Conservation (phyloP, 2,113 vertebrate genomes). For the Irena cyanogastra region DNA sequence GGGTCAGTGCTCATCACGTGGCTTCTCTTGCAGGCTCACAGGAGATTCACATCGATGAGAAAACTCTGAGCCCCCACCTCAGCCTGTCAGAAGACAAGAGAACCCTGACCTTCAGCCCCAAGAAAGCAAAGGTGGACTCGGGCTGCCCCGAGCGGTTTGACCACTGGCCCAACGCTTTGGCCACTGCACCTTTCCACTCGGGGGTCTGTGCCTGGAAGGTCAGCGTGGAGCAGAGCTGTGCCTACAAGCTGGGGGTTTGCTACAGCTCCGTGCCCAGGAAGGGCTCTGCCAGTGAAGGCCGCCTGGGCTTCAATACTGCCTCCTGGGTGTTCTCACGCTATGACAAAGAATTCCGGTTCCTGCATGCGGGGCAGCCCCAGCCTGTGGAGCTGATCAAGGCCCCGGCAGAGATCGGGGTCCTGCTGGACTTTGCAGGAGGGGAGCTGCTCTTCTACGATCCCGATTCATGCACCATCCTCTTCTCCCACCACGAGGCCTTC, state of each 20-base stretch:
- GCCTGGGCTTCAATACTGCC: constrained; percentile 81
- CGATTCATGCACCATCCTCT: constrained; percentile 73
- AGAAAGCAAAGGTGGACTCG: constrained; percentile 70
- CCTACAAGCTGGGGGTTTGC: constrained; percentile 91
- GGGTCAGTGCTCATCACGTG: rapidly evolving
- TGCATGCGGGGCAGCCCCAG: constrained; percentile 70
- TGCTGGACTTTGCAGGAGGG: constrained; percentile 82
- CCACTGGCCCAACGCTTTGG: constrained; percentile 89
- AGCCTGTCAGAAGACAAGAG: constrained; percentile 78
- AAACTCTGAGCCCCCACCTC: constrained; percentile 82
- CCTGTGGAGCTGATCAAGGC: constrained; percentile 71
- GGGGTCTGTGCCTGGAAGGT: constrained; percentile 85
- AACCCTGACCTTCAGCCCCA: constrained; percentile 82
- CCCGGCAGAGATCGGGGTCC: constrained; percentile 75
- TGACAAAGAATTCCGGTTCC: constrained; percentile 83
- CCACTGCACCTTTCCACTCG: constrained; percentile 68
- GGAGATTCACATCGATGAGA: constrained; percentile 77
- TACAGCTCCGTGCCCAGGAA: constrained; percentile 83
- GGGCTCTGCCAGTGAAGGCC: constrained; percentile 76
- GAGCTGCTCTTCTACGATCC: constrained; percentile 87
- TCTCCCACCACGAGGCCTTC: constrained; percentile 71
- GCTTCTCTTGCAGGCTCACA: constrained; percentile 60
- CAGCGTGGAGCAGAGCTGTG: constrained; percentile 80
- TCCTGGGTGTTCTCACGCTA: constrained; percentile 93
- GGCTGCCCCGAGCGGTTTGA: constrained; percentile 83